Conservation (phyloP, 2,797 vertebrate species). For the Enteromius paludinosus region DNA sequence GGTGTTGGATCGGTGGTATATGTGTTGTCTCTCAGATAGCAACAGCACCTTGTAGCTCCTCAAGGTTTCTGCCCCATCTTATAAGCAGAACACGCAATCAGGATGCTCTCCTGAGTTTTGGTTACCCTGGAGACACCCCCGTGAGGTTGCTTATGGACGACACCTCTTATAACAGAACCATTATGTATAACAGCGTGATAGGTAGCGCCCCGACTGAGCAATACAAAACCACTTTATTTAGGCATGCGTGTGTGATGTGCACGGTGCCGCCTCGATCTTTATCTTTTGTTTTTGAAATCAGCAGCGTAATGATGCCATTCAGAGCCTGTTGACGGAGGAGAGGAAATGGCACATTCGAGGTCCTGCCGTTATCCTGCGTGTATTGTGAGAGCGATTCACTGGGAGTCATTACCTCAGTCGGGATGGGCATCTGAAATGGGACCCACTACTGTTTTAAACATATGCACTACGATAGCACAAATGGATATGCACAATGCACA, state of each 20-base stretch:
- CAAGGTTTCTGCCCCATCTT: background rate
- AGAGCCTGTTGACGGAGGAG: slow-evolving; percentile 14
- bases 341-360: slow-evolving; percentile 27
- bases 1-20: background rate
- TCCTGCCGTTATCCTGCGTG: background rate
- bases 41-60: background rate
- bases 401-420: slow-evolving; percentile 28
- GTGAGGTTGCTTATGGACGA: slow-evolving; percentile 46
- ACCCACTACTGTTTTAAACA: slow-evolving; percentile 40
- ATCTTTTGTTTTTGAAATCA: slow-evolving; percentile 54
- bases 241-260: background rate
- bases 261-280: slow-evolving; percentile 20
- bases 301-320: slow-evolving; percentile 44
- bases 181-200: slow-evolving; percentile 44
- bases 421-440: slow-evolving; percentile 26
- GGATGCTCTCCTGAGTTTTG: background rate
- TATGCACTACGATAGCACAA: background rate
- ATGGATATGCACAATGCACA: slow-evolving; percentile 27
- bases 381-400: slow-evolving; percentile 23
- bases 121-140: slow-evolving; percentile 47
- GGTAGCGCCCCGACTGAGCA: slow-evolving; percentile 29
- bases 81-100: background rate
- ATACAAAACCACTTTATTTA: slow-evolving; percentile 51
- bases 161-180: slow-evolving; percentile 43
- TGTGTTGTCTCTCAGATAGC: background rate